Percentiles rank a stretch among this genome's conserved stretches.
phyloP scores from a whole-genome alignment of 2,797 vertebrate genomes.

The Ambastaia sidthimunki region DNA sequence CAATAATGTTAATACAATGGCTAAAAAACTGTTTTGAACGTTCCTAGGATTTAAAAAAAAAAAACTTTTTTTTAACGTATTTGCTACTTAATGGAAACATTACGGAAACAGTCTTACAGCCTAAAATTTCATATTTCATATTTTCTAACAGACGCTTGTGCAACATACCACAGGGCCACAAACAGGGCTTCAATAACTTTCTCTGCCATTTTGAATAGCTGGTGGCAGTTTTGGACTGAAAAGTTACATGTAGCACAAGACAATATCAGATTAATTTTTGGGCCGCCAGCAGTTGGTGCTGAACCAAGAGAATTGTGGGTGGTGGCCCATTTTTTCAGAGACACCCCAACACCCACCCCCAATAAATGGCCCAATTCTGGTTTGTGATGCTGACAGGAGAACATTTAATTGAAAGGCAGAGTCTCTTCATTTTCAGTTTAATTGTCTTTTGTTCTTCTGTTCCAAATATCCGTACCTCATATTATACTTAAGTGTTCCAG shows the following conservation, averaged over 20 bases:
- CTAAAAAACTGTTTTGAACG: too few species aligned
- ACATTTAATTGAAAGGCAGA: constrained; percentile 32
- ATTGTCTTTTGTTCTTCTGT: constrained; percentile 46
- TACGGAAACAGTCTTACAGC: too few species aligned
- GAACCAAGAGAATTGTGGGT: constrained; percentile 12
- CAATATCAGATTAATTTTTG: constrained; percentile 27
- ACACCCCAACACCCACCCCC: background rate
- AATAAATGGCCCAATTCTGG: constrained; percentile 5
- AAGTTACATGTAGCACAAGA: constrained; percentile 13
- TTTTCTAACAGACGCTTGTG: background rate
- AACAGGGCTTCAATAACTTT: background rate
- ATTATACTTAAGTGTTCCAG: constrained; percentile 47
- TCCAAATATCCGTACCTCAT: constrained; percentile 43
- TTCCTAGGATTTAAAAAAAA: too few species aligned
- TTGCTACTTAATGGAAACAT: too few species aligned
- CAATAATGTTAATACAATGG: too few species aligned
- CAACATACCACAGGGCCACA: background rate
- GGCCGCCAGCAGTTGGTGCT: constrained; percentile 23
- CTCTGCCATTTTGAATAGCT: constrained; percentile 15
- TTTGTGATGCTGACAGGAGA: constrained; percentile 25
- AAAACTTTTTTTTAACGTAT: too few species aligned
- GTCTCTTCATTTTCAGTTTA: constrained; percentile 27
- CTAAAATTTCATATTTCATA: background rate
- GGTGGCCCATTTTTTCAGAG: constrained; percentile 34
- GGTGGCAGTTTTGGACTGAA: constrained; percentile 5